These are phyloP conservation scores for Lampris megalopsis DNA, from an alignment of 2,113 vertebrate species.

Conservation along the genomic window DNA sequence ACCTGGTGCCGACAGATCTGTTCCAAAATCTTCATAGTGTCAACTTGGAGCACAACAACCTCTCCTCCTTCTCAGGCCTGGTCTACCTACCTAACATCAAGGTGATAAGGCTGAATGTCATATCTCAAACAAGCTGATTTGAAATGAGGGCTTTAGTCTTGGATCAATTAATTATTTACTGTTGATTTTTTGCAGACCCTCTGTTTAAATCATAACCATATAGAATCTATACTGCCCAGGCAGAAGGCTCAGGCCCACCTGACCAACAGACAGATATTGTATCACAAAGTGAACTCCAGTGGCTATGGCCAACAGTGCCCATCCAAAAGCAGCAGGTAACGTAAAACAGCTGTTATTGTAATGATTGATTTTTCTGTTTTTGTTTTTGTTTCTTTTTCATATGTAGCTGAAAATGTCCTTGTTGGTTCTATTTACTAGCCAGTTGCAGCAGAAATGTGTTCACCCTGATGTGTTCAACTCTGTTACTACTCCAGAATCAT, in stretches of 20 bases:
- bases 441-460: too few relatives aligned
- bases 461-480: too few relatives aligned
- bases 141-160: neutral
- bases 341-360: neutral
- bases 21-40: conserved; percentile 81
- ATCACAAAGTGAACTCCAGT: conserved; percentile 87
- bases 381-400: too few relatives aligned
- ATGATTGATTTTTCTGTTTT: neutral
- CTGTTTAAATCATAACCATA: conserved; percentile 87
- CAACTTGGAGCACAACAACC: conserved; percentile 88
- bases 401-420: too few relatives aligned
- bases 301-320: conserved; percentile 84
- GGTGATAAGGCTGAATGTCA: conserved; percentile 62
- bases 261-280: conserved; percentile 84
- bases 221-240: conserved; percentile 87
- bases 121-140: neutral
- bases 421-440: too few relatives aligned
- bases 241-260: conserved; percentile 81
- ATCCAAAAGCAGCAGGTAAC: conserved; percentile 81
- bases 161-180: neutral
- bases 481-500: too few relatives aligned
- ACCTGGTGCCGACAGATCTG: conserved; percentile 81
- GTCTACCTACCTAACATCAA: conserved; percentile 87
- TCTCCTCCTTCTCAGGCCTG: conserved; percentile 87
- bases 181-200: conserved; percentile 74